These are phyloP conservation scores for Natator depressus DNA, from an alignment of 2,113 vertebrate genomes.

Conservation along the genomic window DNA sequence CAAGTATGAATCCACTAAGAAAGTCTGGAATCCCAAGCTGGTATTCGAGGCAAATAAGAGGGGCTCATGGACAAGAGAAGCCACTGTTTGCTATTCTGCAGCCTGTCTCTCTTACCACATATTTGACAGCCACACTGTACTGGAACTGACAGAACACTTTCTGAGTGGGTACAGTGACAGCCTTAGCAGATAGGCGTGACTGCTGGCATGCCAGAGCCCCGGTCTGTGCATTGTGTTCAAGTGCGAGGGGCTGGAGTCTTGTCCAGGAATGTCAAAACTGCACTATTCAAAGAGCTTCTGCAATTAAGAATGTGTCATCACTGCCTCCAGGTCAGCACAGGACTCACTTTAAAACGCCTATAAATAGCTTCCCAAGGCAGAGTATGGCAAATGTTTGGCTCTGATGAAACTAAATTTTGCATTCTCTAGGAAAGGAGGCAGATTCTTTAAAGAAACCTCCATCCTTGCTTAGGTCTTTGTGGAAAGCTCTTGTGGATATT, in stretches of 20 bases:
- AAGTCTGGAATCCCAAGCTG: neutral
- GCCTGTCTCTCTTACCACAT: neutral
- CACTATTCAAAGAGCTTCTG: neutral
- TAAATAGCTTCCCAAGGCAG: constrained; percentile 59
- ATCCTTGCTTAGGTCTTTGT: constrained; percentile 34
- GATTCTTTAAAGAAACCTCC: constrained; percentile 35
- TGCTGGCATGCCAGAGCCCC: neutral
- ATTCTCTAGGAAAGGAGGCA: constrained; percentile 39
- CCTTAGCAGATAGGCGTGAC: neutral
- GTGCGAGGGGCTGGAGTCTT: neutral
- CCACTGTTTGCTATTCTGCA: constrained; percentile 8
- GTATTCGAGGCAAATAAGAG: neutral
- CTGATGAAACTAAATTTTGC: constrained; percentile 8
- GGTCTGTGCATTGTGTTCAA: fast-evolving
- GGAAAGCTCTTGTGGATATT: constrained; percentile 1
- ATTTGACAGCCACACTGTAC: neutral
- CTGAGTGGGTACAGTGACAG: neutral
- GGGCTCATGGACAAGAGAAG: neutral
- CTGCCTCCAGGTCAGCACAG: constrained; percentile 37
- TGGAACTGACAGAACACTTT: neutral
- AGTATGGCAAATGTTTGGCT: constrained; percentile 46
- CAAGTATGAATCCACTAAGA: neutral
- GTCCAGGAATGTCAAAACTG: constrained; percentile 14
- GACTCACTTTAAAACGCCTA: constrained; percentile 41
- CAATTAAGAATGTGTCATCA: neutral